These are phyloP conservation scores for Amyelois transitella DNA, from an alignment of 1,140 invertebrate genomes.

Conservation along the genomic window DNA sequence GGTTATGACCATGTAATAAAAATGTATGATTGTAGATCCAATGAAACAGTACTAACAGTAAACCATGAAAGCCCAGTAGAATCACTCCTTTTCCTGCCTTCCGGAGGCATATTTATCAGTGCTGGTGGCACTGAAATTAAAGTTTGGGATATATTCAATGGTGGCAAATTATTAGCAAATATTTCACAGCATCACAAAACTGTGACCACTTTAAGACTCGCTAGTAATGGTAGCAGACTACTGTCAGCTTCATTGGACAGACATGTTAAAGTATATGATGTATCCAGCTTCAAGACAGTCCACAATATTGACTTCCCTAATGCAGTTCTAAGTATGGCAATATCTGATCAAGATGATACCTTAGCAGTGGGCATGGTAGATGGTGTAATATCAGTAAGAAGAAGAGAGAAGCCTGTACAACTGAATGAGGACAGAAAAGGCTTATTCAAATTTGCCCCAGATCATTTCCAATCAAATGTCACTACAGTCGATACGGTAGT, in stretches of 20 bases:
- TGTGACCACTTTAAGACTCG: constrained; percentile 87
- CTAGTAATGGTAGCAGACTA: constrained; percentile 86
- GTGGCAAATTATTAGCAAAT: constrained; percentile 87
- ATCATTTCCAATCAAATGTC: constrained; percentile 54
- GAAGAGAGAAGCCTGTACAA: constrained; percentile 78
- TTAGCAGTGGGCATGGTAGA: constrained; percentile 94
- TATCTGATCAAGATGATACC: constrained; percentile 87
- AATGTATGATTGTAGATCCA: constrained; percentile 90
- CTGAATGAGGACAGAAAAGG: constrained; percentile 52
- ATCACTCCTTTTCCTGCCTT: constrained; percentile 90
- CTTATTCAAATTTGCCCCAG: constrained; percentile 74
- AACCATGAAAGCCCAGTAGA: constrained; percentile 95
- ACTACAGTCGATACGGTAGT: constrained; percentile 75
- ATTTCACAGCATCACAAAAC: constrained; percentile 95
- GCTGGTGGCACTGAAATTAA: constrained; percentile 94
- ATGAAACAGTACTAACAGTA: constrained; percentile 81
- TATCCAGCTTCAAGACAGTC: constrained; percentile 88
- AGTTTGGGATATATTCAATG: constrained; percentile 94
- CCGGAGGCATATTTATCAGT: constrained; percentile 92
- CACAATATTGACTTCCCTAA: constrained; percentile 94
- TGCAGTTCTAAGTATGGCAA: constrained; percentile 89
- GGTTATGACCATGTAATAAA: constrained; percentile 95
- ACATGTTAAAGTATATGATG: constrained; percentile 96
- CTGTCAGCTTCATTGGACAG: constrained; percentile 93
- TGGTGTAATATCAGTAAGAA: constrained; percentile 89